phyloP scores from a whole-genome alignment of 2,888 invertebrate genomes.

The Epinotia brunnichana region DNA sequence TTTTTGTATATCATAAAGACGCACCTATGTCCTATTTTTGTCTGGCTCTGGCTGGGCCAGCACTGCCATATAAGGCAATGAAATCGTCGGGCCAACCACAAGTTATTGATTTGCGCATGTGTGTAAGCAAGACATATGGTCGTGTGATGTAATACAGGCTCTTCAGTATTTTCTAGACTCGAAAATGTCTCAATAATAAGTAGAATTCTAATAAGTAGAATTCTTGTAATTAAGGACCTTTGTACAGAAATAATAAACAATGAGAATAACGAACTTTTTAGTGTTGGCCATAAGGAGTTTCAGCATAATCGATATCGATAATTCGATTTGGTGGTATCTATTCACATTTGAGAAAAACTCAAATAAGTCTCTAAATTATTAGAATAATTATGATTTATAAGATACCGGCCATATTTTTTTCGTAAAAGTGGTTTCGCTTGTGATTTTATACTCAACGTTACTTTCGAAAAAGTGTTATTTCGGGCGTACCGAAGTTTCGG shows the following conservation, averaged over 20 bases:
- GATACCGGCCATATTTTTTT: no score
- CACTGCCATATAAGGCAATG: slow-evolving; percentile 45
- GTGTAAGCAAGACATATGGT: slow-evolving; percentile 25
- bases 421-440: no score
- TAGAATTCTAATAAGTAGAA: slow-evolving; percentile 9
- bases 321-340: not conserved
- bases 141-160: slow-evolving; percentile 27
- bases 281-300: slow-evolving; percentile 48
- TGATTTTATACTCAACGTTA: no score
- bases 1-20: not conserved
- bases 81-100: slow-evolving; percentile 40
- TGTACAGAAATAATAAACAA: slow-evolving; percentile 37
- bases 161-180: slow-evolving; percentile 9
- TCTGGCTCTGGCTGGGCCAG: slow-evolving; percentile 10
- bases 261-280: slow-evolving; percentile 60
- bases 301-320: slow-evolving; percentile 32
- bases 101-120: slow-evolving; percentile 42
- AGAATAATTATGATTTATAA: no score
- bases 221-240: no score
- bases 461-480: no score
- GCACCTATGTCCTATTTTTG: slow-evolving; percentile 25
- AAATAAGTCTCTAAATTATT: no score
- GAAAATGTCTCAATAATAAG: slow-evolving; percentile 20
- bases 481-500: no score
- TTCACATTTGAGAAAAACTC: no score